Base-by-base conservation (phyloP, 2,113 vertebrate genomes). In the Meriones unguiculatus region DNA sequence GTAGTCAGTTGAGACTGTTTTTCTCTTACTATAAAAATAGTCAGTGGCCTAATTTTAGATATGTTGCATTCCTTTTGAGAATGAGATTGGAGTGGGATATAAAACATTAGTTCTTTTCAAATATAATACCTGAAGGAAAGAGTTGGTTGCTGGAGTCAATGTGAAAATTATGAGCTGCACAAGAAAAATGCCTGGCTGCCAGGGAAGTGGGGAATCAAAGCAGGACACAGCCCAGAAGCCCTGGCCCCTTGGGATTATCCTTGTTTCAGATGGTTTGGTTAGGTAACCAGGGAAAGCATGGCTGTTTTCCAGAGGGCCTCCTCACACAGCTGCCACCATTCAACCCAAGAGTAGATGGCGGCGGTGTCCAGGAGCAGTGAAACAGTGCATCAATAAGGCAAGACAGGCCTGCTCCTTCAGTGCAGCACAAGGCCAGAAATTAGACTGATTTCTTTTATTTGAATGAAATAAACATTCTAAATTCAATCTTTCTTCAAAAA, bases 1-100 rank as follows among this genome's bases (percentile, higher is more conserved):
- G 69, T n/a, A 92, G 77, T 85, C 18, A 72, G 25, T 15, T 69
- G 64, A 85, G 14, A 84, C 12, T 32, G 22, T 81, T 93, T 93
- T 93, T 92, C 76, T 86, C 30, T 93, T 90, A 85, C 22, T 90
- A 38, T 1, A 7, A 87, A 96, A 54, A 52, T 20, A 25, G 38
- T 11, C 7, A 57, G 38, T 57, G 41, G 5, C 11, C 94, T 95
- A 41, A 57, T 93, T 94, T 41, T 46, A 94, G 41, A 65, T 80
- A 90, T 64, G 86, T 78, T 64, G 35, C 18, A 41, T 73, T 88
- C 54, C 67, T 93, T 87, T 87, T 54, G 54, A 90, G 25, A 28
- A 46, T 85, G 85, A 72, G 3, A 75, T 80, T 88, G 72, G 57
- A 89, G 72, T 70, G 7, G 65, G 59, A 59, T 17, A 95, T 94